Percentiles rank a stretch among this genome's conserved stretches.
Evolutionary conservation across 2,888 invertebrate species (phyloP).

Genomic region (Crematogaster levior): DNA sequence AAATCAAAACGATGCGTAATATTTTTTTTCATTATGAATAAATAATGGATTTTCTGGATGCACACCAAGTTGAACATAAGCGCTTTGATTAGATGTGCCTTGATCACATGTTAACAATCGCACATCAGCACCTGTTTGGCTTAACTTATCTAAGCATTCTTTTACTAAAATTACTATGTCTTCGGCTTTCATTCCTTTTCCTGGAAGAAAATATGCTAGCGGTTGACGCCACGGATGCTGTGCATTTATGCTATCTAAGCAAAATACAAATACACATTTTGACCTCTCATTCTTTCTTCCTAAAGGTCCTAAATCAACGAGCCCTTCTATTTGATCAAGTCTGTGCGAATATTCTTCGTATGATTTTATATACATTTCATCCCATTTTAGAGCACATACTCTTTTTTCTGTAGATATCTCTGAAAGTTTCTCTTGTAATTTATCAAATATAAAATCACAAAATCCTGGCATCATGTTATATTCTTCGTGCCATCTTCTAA

Average conservation of each 20-base stretch:
- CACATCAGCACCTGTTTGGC: neutral
- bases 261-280: neutral
- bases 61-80: too few species aligned
- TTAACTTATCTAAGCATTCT: neutral
- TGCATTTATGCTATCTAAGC: neutral
- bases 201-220: neutral
- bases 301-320: too few species aligned
- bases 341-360: neutral
- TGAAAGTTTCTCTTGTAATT: neutral
- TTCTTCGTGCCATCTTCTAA: too few species aligned
- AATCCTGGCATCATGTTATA: neutral
- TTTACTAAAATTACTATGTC: neutral
- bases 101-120: neutral
- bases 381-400: neutral
- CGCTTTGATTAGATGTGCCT: neutral
- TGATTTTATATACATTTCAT: neutral
- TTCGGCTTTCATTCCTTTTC: neutral
- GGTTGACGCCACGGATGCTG: too few species aligned
- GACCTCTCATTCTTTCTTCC: neutral
- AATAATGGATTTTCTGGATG: too few species aligned
- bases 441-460: neutral
- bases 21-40: too few species aligned
- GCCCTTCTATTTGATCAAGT: too few species aligned
- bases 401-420: neutral
- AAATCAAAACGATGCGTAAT: too few species aligned